Evolutionary conservation across 2,113 vertebrate genomes (phyloP).

Genomic region (Zapus hudsonius): DNA sequence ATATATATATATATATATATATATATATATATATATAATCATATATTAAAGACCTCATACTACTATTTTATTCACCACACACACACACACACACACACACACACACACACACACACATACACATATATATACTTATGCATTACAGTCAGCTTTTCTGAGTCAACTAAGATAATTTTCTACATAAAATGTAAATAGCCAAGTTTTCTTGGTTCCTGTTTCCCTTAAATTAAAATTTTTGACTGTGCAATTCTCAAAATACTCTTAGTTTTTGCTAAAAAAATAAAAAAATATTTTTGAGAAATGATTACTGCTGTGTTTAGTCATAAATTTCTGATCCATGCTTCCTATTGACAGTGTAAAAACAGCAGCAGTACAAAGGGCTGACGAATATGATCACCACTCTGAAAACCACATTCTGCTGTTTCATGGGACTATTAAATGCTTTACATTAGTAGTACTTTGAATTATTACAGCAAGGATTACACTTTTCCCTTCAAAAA

Average conservation of each 20-base stretch:
- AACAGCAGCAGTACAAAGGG: background rate
- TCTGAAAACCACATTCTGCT: background rate
- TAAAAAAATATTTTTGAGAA: background rate
- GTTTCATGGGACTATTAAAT: constrained; percentile 10
- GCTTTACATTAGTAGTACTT: background rate
- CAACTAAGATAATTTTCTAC: background rate
- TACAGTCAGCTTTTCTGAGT: background rate
- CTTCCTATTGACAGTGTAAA: background rate
- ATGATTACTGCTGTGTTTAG: background rate
- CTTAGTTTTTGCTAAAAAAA: background rate
- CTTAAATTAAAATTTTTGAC: background rate
- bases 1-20: no score
- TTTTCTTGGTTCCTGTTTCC: background rate
- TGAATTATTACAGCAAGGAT: background rate
- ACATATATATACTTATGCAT: no score
- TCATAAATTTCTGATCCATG: background rate
- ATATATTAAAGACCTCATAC: no score
- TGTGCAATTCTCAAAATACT: background rate
- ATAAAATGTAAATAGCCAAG: background rate
- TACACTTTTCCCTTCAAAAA: background rate
- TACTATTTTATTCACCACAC: no score
- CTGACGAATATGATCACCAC: background rate
- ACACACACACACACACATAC: no score
- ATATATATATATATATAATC: no score
- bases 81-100: no score